Conservation (phyloP, 2,888 invertebrate genomes). For the Abrostola tripartita region DNA sequence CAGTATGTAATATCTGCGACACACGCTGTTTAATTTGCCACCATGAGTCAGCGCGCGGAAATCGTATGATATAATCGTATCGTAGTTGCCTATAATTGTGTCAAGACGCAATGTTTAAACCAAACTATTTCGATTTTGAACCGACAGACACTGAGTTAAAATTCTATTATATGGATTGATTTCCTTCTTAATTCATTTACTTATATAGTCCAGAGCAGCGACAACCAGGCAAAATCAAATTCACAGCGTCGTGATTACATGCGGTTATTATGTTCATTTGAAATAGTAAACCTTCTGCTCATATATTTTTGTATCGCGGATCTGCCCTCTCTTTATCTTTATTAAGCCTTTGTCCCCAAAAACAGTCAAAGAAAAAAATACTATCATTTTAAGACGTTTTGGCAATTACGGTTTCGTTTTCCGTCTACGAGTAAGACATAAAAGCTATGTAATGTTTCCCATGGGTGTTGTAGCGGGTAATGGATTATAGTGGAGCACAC, state of each 20-base stretch:
- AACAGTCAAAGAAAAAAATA: slow-evolving; percentile 40
- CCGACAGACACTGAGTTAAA: no score
- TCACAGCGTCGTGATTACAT: no score
- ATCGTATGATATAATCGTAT: no score
- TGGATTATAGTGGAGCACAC: slow-evolving; percentile 19
- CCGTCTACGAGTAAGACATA: slow-evolving; percentile 20
- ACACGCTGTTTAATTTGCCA: not conserved
- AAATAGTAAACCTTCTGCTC: slow-evolving; percentile 23
- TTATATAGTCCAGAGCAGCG: no score
- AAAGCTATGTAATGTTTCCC: slow-evolving; percentile 26
- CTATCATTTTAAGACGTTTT: slow-evolving; percentile 42
- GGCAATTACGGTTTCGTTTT: slow-evolving; percentile 32
- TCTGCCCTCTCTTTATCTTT: slow-evolving; percentile 35
- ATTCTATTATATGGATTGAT: no score
- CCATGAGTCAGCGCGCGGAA: no score
- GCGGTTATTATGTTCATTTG: slow-evolving; percentile 6
- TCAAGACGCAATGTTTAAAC: no score
- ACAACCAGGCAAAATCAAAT: no score
- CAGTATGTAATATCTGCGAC: not conserved
- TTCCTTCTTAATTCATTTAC: no score
- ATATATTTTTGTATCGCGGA: slow-evolving; percentile 1
- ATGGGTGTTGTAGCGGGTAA: slow-evolving; percentile 35
- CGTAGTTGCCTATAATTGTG: no score
- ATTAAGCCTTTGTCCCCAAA: slow-evolving; percentile 44
- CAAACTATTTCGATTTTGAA: no score